phyloP scores from a whole-genome alignment of 2,113 vertebrate genomes.

The Indicator maculatus region DNA sequence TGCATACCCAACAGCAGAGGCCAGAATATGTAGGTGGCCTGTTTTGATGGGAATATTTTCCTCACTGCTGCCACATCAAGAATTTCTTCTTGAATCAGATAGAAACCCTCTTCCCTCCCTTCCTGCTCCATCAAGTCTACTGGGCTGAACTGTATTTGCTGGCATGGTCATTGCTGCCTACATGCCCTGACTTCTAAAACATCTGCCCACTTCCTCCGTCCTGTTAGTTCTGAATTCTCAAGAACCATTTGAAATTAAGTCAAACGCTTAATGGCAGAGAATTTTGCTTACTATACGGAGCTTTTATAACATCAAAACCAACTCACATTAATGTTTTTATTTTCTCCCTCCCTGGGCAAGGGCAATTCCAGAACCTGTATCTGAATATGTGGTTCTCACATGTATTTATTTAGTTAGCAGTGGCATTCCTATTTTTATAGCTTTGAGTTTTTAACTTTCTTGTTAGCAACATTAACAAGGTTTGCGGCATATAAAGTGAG shows the following conservation, averaged over 20 bases:
- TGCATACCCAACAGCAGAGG: not conserved
- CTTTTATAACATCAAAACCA: slow-evolving; percentile 52
- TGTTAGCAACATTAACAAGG: slow-evolving; percentile 81
- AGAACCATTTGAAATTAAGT: slow-evolving; percentile 27
- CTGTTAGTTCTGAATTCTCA: not conserved
- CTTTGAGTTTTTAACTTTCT: slow-evolving; percentile 77
- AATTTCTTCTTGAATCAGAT: not conserved
- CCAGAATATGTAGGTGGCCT: slow-evolving; percentile 7
- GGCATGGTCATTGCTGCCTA: not conserved
- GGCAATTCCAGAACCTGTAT: slow-evolving; percentile 59
- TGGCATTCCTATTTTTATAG: slow-evolving; percentile 80
- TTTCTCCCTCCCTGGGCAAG: slow-evolving; percentile 18
- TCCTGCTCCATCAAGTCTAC: not conserved
- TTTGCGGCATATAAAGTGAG: slow-evolving; percentile 72
- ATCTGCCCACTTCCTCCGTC: not conserved
- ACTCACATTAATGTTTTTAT: not conserved
- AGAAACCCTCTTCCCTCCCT: not conserved
- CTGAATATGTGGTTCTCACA: slow-evolving; percentile 60
- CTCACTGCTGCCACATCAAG: not conserved
- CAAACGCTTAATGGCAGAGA: slow-evolving; percentile 1
- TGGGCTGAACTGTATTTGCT: not conserved
- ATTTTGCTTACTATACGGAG: slow-evolving; percentile 48
- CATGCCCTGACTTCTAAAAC: not conserved
- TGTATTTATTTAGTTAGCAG: slow-evolving; percentile 76
- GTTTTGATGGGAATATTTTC: not conserved